Conservation (phyloP, 2,888 invertebrate genomes). For the Craniophora ligustri region DNA sequence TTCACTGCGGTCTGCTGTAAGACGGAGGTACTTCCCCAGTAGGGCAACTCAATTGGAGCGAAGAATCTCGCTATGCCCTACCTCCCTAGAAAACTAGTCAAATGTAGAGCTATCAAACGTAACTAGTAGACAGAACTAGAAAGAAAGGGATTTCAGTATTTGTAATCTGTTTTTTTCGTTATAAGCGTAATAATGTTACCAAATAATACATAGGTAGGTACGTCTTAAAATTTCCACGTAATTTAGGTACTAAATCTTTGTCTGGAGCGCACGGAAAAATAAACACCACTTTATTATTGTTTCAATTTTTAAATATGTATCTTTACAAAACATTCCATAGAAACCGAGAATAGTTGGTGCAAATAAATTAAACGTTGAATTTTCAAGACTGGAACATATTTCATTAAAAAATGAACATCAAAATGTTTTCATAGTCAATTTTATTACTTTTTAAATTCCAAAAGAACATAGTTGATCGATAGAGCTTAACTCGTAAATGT, state of each 20-base stretch:
- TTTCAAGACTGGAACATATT: constrained; percentile 13
- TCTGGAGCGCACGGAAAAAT: constrained; percentile 4
- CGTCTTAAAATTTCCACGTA: neutral
- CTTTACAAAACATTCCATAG: neutral
- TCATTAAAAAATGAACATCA: constrained; percentile 2
- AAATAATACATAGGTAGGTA: too few relatives aligned
- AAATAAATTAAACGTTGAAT: constrained; percentile 21
- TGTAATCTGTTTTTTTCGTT: too few relatives aligned
- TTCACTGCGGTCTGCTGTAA: too few relatives aligned
- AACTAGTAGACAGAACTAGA: too few relatives aligned
- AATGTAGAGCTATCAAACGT: too few relatives aligned
- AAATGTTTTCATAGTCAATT: too few relatives aligned
- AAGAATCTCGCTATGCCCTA: too few relatives aligned
- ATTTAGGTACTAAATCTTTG: constrained; percentile 3
- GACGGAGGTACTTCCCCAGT: too few relatives aligned
- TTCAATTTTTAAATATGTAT: constrained; percentile 1
- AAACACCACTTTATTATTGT: constrained; percentile 3
- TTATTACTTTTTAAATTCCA: constrained; percentile 1
- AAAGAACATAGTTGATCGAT: constrained; percentile 7
- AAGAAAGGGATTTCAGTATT: too few relatives aligned
- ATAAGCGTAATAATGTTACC: too few relatives aligned
- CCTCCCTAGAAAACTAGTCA: too few relatives aligned
- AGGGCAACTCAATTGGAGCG: too few relatives aligned
- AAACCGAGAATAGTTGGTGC: neutral
- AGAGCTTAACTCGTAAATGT: neutral